These are phyloP conservation scores for Thalassoma bifasciatum DNA, from an alignment of 2,113 vertebrate species.

Conservation along the genomic window DNA sequence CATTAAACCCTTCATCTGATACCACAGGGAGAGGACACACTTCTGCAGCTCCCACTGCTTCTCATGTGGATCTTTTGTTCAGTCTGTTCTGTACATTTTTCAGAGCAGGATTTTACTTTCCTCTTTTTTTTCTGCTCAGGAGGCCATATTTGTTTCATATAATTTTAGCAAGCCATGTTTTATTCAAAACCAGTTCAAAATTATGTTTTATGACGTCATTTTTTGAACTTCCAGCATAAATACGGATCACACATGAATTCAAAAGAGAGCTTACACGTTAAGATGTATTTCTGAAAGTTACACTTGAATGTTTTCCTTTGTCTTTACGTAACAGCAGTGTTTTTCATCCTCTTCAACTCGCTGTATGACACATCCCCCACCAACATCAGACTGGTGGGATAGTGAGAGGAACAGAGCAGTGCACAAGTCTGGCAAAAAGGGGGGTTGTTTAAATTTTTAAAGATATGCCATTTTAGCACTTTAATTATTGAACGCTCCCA, in stretches of 20 bases:
- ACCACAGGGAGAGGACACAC: slow-evolving; percentile 51
- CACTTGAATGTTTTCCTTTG: not conserved
- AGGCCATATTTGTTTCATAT: slow-evolving; percentile 23
- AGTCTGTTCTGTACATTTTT: slow-evolving; percentile 36
- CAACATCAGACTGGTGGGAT: slow-evolving; percentile 23
- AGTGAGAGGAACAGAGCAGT: slow-evolving; percentile 40
- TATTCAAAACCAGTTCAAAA: not conserved
- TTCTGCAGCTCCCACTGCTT: slow-evolving; percentile 40
- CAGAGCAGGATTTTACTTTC: not conserved
- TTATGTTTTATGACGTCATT: not conserved
- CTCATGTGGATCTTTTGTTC: slow-evolving; percentile 37
- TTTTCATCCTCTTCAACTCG: slow-evolving; percentile 7
- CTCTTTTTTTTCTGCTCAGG: slow-evolving; percentile 2
- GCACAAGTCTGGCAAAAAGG: slow-evolving; percentile 47
- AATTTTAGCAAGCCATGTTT: not conserved
- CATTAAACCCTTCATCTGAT: slow-evolving; percentile 74
- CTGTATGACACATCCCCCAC: slow-evolving; percentile 8
- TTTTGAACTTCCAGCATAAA: not conserved
- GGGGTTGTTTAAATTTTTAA: slow-evolving; percentile 74
- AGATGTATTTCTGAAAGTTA: not conserved
- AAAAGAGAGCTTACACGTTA: not conserved
- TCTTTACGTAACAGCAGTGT: slow-evolving; percentile 6
- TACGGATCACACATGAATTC: not conserved
- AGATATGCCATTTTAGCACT: slow-evolving; percentile 77
- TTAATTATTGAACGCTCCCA: slow-evolving; percentile 78